A percentile compares a stretch with the other conserved stretches of the same genome.
phyloP scores from a whole-genome alignment of 92 coral and sea anemone species.

The Epizoanthus scotinus region DNA sequence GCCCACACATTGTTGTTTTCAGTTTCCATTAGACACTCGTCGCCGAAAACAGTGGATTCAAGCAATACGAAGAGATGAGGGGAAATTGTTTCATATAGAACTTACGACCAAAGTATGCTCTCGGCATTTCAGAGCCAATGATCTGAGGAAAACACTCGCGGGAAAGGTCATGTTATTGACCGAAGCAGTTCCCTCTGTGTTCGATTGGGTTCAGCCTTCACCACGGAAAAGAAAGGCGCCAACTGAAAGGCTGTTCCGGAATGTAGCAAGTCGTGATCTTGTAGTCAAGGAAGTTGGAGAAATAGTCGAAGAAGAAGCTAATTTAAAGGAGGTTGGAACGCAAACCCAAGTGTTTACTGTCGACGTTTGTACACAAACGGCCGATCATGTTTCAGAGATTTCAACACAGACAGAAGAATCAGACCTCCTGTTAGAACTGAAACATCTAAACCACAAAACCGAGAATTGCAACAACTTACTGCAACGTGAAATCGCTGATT shows the following conservation, averaged over 20 bases:
- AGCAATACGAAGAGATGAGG: slow-evolving; percentile 47
- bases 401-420: too few relatives aligned
- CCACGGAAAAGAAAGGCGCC: slow-evolving; percentile 24
- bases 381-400: too few relatives aligned
- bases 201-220: slow-evolving; percentile 27
- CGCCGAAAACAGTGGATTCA: slow-evolving; percentile 26
- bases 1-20: slow-evolving; percentile 41
- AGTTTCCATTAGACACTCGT: slow-evolving; percentile 26
- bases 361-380: too few relatives aligned
- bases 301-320: too few relatives aligned
- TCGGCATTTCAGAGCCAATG: slow-evolving; percentile 36
- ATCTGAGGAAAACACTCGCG: slow-evolving; percentile 14
- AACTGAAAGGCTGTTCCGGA: too few relatives aligned
- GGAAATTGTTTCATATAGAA: slow-evolving; percentile 13
- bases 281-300: too few relatives aligned
- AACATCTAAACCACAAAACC: too few relatives aligned
- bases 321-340: too few relatives aligned
- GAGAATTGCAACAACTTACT: background rate
- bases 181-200: slow-evolving; percentile 42
- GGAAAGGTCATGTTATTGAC: slow-evolving; percentile 10
- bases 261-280: too few relatives aligned
- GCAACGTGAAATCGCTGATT: slow-evolving; percentile 17
- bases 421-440: too few relatives aligned
- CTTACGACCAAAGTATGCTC: slow-evolving; percentile 24
- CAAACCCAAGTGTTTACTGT: too few relatives aligned